These are phyloP conservation scores for Heteractis magnifica DNA, from an alignment of 92 coral and sea anemone species.

Conservation along the genomic window DNA sequence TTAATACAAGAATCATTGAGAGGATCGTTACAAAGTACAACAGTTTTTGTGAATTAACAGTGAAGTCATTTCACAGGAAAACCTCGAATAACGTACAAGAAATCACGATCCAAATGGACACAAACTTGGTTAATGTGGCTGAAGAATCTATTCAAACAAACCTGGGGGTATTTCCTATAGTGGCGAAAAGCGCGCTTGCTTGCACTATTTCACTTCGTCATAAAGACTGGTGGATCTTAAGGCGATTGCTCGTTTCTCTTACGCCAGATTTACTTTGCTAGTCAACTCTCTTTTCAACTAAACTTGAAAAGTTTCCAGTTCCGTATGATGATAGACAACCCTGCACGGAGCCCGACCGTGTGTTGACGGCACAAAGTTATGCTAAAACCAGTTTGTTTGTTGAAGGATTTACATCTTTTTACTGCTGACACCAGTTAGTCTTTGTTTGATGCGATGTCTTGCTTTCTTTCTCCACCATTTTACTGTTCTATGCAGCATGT, in stretches of 20 bases:
- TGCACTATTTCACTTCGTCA: background rate
- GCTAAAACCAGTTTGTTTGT: background rate
- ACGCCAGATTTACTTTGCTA: too few species aligned
- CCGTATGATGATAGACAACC: background rate
- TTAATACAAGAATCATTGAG: background rate
- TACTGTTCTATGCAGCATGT: background rate
- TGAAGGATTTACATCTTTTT: background rate
- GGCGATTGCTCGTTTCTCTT: too few species aligned
- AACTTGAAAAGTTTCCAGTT: too few species aligned
- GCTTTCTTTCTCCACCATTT: background rate
- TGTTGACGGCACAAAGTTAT: background rate
- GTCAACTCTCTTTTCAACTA: too few species aligned
- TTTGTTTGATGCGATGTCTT: background rate
- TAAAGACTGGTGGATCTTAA: too few species aligned
- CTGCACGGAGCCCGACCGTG: background rate
- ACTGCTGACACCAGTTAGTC: background rate
- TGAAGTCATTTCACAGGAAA: slow-evolving; percentile 7
- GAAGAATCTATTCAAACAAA: background rate
- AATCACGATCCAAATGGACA: background rate
- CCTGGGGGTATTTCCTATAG: background rate
- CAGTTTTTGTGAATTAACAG: too few species aligned
- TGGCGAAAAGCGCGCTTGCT: background rate
- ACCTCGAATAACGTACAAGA: slow-evolving; percentile 17
- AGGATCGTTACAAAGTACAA: too few species aligned
- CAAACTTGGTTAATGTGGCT: background rate